A percentile compares a stretch with the other conserved stretches of the same genome.
Evolutionary conservation across 2,113 vertebrate species (phyloP).

Genomic region (Syngnathoides biaculeatus): DNA sequence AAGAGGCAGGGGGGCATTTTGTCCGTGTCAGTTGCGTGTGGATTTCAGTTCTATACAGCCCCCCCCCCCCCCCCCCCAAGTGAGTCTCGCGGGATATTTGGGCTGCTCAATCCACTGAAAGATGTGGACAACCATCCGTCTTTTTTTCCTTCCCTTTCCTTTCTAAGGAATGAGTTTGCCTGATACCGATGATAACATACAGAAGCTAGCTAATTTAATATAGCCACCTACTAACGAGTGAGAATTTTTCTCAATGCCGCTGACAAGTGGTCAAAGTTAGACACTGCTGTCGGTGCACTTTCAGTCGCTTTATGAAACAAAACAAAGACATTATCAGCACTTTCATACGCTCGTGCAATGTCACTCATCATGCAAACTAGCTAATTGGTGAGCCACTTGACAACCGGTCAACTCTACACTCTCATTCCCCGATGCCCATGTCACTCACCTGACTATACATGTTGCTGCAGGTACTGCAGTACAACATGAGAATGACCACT

Average conservation of each 20-base stretch:
- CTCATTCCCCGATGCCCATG: no score
- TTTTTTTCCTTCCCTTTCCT: not conserved
- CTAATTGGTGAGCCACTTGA: no score
- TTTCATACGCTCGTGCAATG: no score
- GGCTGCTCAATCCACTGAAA: not conserved
- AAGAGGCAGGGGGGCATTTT: not conserved
- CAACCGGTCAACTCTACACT: no score
- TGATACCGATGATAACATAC: not conserved
- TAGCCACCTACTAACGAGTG: not conserved
- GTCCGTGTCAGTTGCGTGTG: not conserved
- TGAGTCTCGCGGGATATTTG: not conserved
- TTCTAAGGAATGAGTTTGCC: not conserved
- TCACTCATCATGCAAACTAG: no score
- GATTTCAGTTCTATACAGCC: not conserved
- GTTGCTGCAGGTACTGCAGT: no score
- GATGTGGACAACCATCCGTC: not conserved
- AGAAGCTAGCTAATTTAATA: not conserved
- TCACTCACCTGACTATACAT: no score
- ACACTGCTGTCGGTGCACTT: no score
- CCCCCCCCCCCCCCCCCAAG: no score
- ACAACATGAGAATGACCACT: no score
- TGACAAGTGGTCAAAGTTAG: not conserved
- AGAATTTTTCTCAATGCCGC: not conserved
- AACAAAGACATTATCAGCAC: no score
- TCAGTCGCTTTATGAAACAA: no score